Base-by-base conservation (phyloP, 2,113 vertebrate genomes). In the Cyrtonyx montezumae region DNA sequence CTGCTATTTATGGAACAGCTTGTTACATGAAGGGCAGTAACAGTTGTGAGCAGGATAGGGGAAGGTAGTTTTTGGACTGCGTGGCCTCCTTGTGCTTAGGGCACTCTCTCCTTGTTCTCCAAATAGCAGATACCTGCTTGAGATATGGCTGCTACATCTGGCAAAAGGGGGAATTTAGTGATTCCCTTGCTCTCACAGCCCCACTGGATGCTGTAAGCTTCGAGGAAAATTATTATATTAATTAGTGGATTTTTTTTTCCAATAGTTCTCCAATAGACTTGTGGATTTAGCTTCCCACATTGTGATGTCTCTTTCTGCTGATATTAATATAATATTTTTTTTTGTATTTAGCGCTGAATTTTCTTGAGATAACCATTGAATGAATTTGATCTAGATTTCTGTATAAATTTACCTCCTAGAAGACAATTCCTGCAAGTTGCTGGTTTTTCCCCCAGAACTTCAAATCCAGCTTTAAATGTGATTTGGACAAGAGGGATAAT, bases 361-460 rank as follows among this genome's bases (percentile, higher is more conserved):
- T 93, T 83, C 36, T 79, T 79, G 73, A 22, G 21, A 34, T 34
- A 82, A 45, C 4, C 53, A 34, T 37, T 14, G 59, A 43, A 6
- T 55, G 28, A 69, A 55, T 53, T 62, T 3, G 10, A 84, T 69
- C 28, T 26, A 58, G 77, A 70, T 71, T 49, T 70, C 25, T 79
- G 22, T 34, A 78, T 65, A 61, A 56, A 71, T 63, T 78, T 37
- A 78, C 43, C 32, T 83, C 77, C 21, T 76, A 66, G 28, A 77
- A 34, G 76, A 48, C 3, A 58, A 13, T 69, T 88, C 61, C 55
- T 83, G 49, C 42, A 59, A 79, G 20, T 7, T 76, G 45, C 84
- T 91, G 49, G 13, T 55, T 87, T 89, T 62, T 32, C 69, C 45
- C 43, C n/a, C 49, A 53, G 68, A 82, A 77, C 53, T 82, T 34